Conservation (phyloP, 2,888 invertebrate genomes). For the Steromphala cineraria region DNA sequence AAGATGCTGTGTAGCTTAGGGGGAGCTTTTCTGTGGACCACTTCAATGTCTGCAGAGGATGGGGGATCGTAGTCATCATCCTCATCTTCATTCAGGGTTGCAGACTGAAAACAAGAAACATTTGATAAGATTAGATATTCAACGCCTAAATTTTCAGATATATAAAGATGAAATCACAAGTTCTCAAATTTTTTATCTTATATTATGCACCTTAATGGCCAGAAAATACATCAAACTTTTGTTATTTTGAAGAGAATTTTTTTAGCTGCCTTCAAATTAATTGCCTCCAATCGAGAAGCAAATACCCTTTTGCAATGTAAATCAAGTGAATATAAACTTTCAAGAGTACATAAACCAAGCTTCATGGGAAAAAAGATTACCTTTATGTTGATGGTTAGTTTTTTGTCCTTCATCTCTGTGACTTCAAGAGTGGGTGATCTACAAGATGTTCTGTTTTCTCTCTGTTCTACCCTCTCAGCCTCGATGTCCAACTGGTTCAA, state of each 20-base stretch:
- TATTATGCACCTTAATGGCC: no score
- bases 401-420: conserved; percentile 62
- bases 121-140: no score
- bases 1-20: conserved; percentile 69
- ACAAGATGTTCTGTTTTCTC: conserved; percentile 18
- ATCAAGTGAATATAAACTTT: not conserved
- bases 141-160: no score
- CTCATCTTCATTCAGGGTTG: conserved; percentile 41
- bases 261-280: no score
- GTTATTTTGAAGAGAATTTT: no score
- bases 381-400: conserved; percentile 60
- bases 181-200: no score
- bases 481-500: conserved; percentile 57
- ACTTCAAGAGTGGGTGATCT: conserved; percentile 47
- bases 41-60: conserved; percentile 63
- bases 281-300: not conserved
- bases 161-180: no score
- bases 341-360: no score
- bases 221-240: no score
- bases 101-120: no score
- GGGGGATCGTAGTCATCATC: conserved; percentile 47
- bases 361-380: conserved; percentile 31
- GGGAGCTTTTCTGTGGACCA: conserved; percentile 56
- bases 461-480: conserved; percentile 28
- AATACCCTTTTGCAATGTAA: not conserved